Conservation (phyloP, 2,888 invertebrate genomes). For the Pediacus dermestoides region DNA sequence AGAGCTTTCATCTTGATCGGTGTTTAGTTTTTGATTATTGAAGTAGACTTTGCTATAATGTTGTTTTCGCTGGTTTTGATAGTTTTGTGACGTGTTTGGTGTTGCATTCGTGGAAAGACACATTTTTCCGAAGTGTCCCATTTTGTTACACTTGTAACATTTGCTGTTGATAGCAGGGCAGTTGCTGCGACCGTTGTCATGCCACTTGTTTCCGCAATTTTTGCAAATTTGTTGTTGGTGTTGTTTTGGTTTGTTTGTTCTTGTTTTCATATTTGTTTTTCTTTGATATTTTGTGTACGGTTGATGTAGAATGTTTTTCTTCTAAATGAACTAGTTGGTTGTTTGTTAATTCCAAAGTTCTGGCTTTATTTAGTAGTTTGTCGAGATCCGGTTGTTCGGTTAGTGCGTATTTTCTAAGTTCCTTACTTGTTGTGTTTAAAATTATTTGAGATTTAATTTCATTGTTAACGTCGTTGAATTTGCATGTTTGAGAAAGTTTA, state of each 20-base stretch:
- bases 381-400: constrained; percentile 3
- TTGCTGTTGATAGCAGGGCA: constrained; percentile 16
- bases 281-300: neutral
- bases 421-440: neutral
- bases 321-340: constrained; percentile 5
- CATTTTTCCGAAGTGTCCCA: constrained; percentile 15
- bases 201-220: constrained; percentile 19
- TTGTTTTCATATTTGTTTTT: neutral
- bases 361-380: neutral
- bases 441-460: constrained; percentile 4
- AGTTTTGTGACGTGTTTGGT: no score
- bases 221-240: no score
- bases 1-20: neutral
- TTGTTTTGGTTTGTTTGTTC: no score
- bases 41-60: constrained; percentile 6
- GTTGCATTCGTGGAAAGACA: constrained; percentile 14
- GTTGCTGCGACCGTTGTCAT: constrained; percentile 13
- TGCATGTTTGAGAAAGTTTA: constrained; percentile 4
- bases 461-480: constrained; percentile 2
- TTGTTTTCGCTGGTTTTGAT: no score
- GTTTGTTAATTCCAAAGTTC: constrained; percentile 1
- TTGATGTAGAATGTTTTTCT: neutral
- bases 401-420: neutral
- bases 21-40: constrained; percentile 6
- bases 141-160: constrained; percentile 13